Evolutionary conservation across 2,888 invertebrate genomes (phyloP), one percentile per base, ranked within the genome.

Genomic region (Chrysolina oricalcia): DNA sequence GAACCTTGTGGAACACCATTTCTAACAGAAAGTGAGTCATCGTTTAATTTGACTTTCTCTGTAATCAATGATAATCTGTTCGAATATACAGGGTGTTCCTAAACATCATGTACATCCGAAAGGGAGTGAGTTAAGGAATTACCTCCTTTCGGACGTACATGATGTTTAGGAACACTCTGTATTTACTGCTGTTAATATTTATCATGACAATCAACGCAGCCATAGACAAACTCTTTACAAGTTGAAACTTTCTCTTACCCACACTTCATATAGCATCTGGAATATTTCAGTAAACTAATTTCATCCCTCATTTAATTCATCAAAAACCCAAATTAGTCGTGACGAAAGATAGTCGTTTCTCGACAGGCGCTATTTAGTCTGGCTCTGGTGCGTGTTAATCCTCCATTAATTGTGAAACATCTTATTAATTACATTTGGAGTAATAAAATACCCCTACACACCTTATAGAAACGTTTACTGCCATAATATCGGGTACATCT

Each of bases 401-500:
- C 40, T 56, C 70, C 75, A 77, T 80, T 73, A 78, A 75, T 77
- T 77, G 50, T 59, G 64, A 70, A 69, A 73, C 80, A 66, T 80
- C 78, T 76, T 73, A 80, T 80, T 80, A 80, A 80, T 80, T 80
- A 80, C 78, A 77, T 78, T 77, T 78, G 67, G 67, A 70, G 75
- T 73, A 78, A 80, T 80, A 80, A 80, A 80, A 78, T 80, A 78
- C 77, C 77, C 80, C 78, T 70, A 77, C 75, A 77, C 78, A 73
- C 75, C 74, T 77, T 68, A 56, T 27, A 35, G 53, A 53, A 19
- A 50, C 35, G 27, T 50, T 48, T 48, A 66, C 65, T 66, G 48
- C 65, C 48, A 40, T 48, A 53, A 53, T 68, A 53, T 41, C 19
- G 53, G 27, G 53, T 68, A 21, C 68, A 68, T 59, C 59, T 59